Evolutionary conservation across 2,797 vertebrate species (phyloP).

Genomic region (Phrynocephalus forsythii): DNA sequence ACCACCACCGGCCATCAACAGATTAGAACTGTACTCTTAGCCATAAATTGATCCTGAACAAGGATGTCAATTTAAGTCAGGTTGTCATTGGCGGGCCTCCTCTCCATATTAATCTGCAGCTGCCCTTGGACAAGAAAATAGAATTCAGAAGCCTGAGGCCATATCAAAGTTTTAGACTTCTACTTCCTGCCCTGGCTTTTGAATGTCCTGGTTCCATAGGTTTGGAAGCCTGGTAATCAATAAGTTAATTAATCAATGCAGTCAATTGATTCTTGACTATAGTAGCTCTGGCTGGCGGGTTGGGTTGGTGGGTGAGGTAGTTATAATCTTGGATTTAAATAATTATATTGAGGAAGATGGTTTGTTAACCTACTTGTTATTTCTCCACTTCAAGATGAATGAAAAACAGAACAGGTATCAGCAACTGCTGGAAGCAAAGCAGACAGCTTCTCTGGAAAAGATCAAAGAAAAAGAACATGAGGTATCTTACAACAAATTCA

Average conservation of each 20-base stretch:
- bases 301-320: background rate
- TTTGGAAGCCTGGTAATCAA: background rate
- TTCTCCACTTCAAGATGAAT: constrained; percentile 77
- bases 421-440: constrained; percentile 88
- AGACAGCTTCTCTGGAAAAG: constrained; percentile 84
- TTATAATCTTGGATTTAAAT: background rate
- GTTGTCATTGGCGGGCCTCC: too few relatives aligned
- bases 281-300: background rate
- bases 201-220: background rate
- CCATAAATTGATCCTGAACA: background rate
- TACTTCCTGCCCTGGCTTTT: too few relatives aligned
- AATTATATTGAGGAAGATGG: background rate
- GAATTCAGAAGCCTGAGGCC: too few relatives aligned
- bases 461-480: constrained; percentile 86
- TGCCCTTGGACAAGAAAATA: background rate
- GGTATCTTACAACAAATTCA: constrained; percentile 70
- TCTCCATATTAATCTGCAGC: too few relatives aligned
- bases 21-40: background rate
- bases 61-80: too few relatives aligned
- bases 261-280: background rate
- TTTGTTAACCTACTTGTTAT: background rate
- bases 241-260: too few relatives aligned
- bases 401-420: constrained; percentile 82
- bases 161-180: too few relatives aligned
- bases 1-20: background rate